Evolutionary conservation across 2,797 vertebrate genomes (phyloP), one percentile per base, ranked within the genome.

Genomic region (Jordanella pulchra): DNA sequence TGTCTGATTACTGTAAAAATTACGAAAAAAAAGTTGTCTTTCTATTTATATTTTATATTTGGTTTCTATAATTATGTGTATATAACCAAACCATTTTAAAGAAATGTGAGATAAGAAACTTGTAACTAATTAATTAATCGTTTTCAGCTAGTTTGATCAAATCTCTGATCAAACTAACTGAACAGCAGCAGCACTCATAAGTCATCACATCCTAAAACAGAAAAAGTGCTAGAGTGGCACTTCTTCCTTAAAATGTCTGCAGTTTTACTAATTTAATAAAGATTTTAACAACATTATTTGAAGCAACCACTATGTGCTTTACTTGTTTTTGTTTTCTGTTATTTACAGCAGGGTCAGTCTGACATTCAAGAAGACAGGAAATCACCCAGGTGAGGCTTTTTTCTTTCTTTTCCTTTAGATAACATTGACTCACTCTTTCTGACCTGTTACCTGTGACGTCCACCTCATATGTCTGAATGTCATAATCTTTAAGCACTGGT

Each of bases 401-500:
- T 60, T 58, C 11, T 2, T 27, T 14, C 21, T 6, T 60, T 39
- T 23, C 35, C 13, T 45, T 67, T 69, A 63, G 60, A 71, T 71
- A 75, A 42, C 45, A 1, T 12, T 84, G 82, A 84, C 61, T 83
- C 84, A 84, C 10, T n/a, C 9, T 70, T 61, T 39, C n/a, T n/a
- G 4, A 30, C 14, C 1, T 80, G 27, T 69, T 3, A 3, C 42
- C 69, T 65, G 72, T 68, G 74, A 82, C 56, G 63, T 74, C 74
- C 70, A 25, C 25, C 65, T 75, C 71, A 53, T 25, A 18, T 84
- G 81, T 39, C 68, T 70, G 55, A 50, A 42, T 4, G 27, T 72
- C 48, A 25, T 67, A 68, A 74, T 70, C 78, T 66, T 66, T 78
- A 42, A 10, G 0, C 48, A 21, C 0, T 55, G 51, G 55, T 84